Evolutionary conservation across 2,797 vertebrate species (phyloP).

Genomic region (Gambusia yucatana): DNA sequence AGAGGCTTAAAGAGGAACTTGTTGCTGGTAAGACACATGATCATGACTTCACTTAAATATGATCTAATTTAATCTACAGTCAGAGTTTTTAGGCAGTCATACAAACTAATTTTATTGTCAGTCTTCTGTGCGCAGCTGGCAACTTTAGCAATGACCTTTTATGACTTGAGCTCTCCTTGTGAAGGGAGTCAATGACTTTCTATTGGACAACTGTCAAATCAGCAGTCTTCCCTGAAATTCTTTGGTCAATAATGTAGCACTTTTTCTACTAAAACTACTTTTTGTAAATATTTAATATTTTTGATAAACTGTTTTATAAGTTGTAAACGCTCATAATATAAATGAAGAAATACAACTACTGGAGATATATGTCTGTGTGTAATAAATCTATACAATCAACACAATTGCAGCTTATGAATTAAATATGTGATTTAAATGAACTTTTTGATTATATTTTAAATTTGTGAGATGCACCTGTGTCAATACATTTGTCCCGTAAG

Average conservation of each 20-base stretch:
- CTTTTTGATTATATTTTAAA: not conserved
- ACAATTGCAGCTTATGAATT: not conserved
- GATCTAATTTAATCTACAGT: not conserved
- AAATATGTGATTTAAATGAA: not conserved
- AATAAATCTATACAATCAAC: not conserved
- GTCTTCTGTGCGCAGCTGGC: not conserved
- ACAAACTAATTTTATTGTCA: not conserved
- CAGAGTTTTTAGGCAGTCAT: not conserved
- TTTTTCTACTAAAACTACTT: not conserved
- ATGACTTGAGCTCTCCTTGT: too few relatives aligned
- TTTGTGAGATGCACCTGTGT: not conserved
- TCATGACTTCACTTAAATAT: not conserved
- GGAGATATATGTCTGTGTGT: not conserved
- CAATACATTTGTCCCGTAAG: not conserved
- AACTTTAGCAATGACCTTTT: not conserved
- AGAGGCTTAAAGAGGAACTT: constrained; percentile 1
- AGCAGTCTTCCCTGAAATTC: not conserved
- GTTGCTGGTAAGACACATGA: constrained; percentile 50
- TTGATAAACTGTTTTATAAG: not conserved
- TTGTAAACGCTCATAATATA: not conserved
- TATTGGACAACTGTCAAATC: not conserved
- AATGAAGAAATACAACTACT: not conserved
- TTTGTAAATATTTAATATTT: not conserved
- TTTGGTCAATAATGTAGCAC: too few relatives aligned
- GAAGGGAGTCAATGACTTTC: not conserved